Percentiles rank a stretch among this genome's conserved stretches.
Conservation (phyloP, 2,888 invertebrate genomes). For the Falcaria lacertinaria region DNA sequence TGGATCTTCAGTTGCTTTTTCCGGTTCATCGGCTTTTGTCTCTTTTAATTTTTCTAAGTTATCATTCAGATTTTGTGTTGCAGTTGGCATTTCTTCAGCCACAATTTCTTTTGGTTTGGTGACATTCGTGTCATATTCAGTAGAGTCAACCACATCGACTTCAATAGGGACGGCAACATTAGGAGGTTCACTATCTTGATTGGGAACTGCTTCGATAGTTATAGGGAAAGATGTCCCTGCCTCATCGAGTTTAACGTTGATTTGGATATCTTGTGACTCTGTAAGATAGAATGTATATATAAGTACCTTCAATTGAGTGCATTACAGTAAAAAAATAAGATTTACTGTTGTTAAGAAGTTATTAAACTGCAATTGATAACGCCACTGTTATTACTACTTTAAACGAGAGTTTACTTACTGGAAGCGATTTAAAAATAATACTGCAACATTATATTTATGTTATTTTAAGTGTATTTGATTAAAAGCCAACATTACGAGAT, state of each 20-base stretch:
- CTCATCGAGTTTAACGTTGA: not conserved
- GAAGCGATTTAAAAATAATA: no score
- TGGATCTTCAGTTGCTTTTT: not conserved
- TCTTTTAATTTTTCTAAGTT: conserved; percentile 8
- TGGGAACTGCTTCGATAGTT: not conserved
- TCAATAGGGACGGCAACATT: not conserved
- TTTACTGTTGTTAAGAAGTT: no score
- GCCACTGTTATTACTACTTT: no score
- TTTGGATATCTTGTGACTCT: conserved; percentile 6
- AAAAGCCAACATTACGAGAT: no score
- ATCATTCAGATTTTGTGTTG: conserved; percentile 6
- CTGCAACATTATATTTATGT: no score
- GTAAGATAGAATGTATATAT: conserved; percentile 5
- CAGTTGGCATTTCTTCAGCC: conserved; percentile 9
- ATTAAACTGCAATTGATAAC: no score
- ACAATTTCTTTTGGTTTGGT: conserved; percentile 5
- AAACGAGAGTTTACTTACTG: no score
- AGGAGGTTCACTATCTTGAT: conserved; percentile 1
- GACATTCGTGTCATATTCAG: conserved; percentile 4
- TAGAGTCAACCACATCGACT: conserved; percentile 3
- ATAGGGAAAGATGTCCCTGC: not conserved
- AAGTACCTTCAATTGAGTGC: conserved; percentile 6
- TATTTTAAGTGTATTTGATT: no score
- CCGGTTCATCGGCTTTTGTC: not conserved
- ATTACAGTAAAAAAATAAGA: no score